Evolutionary conservation across 2,888 invertebrate species (phyloP), one percentile per base, ranked within the genome.

Genomic region (Brachylomia viminalis): DNA sequence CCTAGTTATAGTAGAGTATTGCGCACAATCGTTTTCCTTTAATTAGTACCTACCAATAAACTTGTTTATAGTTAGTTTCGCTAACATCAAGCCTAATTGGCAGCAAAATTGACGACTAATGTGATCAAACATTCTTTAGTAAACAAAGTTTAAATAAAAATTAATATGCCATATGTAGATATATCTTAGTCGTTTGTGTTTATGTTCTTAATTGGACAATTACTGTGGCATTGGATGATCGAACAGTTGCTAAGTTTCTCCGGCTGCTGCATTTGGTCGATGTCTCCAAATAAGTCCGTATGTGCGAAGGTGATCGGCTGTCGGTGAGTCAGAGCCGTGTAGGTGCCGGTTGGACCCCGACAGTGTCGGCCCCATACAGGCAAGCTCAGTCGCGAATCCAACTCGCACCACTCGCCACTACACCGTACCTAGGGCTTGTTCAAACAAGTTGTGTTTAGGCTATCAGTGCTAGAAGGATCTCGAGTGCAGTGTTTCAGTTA

Each of bases 271-370:
- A 93, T 93, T 93, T 92, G 91, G 91, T 87, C 92, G 94, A 92
- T 93, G 94, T 95, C 94, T 89, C 96, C 96, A 96, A 96, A 96
- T 96, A 96, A 93, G 96, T 96, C 95, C 95, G 94, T 94, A 93
- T 91, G 90, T 87, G 88, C 92, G 95, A 96, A 96, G 96, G 96
- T 95, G 94, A 96, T 94, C 94, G 91, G 91, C 66, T 75, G 66
- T n/a, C 59, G 86, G 89, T 96, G 96, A 95, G 91, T 95, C 95
- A 95, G 91, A 87, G 89, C 86, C 86, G 94, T 91, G 95, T 94
- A 92, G 95, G 95, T 92, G 95, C 90, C 85, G 87, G 86, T 89
- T 90, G 89, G 89, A 91, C 92, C 92, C 92, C 91, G 93, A 90
- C 83, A 79, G 88, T 84, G 85, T 84, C 85, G 77, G 86, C 84